Evolutionary conservation across 2,113 vertebrate genomes (phyloP), one percentile per base, ranked within the genome.

Genomic region (Actenoides lindsayi): DNA sequence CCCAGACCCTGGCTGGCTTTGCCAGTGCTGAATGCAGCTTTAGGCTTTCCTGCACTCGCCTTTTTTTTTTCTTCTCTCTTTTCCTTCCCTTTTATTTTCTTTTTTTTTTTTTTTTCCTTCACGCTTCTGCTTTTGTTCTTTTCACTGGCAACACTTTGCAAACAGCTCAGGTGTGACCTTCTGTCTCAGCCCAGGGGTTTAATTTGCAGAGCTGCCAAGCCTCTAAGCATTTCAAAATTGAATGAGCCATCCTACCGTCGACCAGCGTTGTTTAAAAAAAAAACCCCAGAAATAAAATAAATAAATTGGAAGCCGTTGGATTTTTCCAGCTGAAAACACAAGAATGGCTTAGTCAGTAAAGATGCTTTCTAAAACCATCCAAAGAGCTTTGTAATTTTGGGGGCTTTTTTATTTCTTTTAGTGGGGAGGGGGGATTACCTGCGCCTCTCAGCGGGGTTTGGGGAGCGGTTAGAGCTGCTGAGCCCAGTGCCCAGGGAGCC

Each of bases 81-180:
- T 27, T 15, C 8, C 14, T 27, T 9, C 13, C 12, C 50, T 21
- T 5, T 3, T 31, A 27, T 33, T 54, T 31, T 30, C 7, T 9
- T 30, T 18, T 12, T 46, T 86, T 60, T 20, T 8, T 6, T 3
- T 62, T 31, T 10, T 5, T 63, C 60, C 39, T 68, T 64, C 39
- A 3, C 4, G 1, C 63, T 67, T 23, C 28, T 82, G 48, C 51
- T 62, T 85, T 83, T 94, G 83, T 83, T 87, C 80, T 76, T 74
- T 62, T 65, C 3, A 2, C 80, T 46, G 59, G 75, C 75, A 44
- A 31, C 41, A 33, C 41, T 67, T 44, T 31, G 65, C 46, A 5
- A 23, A 3, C 76, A 69, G 76, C 39, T 93, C 91, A 95, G 94
- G 94, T 96, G 91, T 83, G 83, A 90, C 93, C 95, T 94, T 25